Evolutionary conservation across 2,888 invertebrate genomes (phyloP), one percentile per base, ranked within the genome.

Genomic region (Plemyria rubiginata): DNA sequence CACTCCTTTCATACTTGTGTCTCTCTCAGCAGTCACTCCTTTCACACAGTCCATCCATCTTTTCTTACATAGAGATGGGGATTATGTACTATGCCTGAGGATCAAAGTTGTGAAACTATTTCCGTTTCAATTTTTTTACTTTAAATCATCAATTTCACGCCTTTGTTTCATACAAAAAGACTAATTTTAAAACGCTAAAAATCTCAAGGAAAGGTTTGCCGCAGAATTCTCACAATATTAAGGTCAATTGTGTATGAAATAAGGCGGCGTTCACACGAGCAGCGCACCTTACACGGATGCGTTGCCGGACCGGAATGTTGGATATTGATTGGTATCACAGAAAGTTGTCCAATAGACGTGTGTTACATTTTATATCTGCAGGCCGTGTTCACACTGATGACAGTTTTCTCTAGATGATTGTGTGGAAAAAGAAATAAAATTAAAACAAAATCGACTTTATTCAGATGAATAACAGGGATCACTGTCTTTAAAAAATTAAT

Each of bases 321-420:
- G 54, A 60, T 67, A 69, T 71, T 71, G 67, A 66, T 70, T 45
- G 46, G 64, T 67, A 71, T 71, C 70, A 62, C 72, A 69, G 74
- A 75, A 77, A 78, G 69, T 66, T 69, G 68, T 65, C 60, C 63
- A 64, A 53, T 60, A 70, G 62, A 68, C 63, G 68, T 70, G 67
- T 71, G 65, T 74, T 72, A 71, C 67, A 73, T 70, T 73, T 75
- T 70, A 76, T 67, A 70, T 64, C 53, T 46, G 57, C 43, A 70
- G 40, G 71, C 36, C 16, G 52, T 9, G 70, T 65, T 46, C 60
- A 73, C 57, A 70, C 5, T 62, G 43, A 28, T 15, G 51, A 6
- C 13, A 36, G 22, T 61, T 61, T 56, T 51, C 60, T 45, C 36
- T 38, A 38, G 8, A 1, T 38, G 9, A 9, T 11, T 32, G 0